These are phyloP conservation scores for Chironomus striatipennis DNA, from an alignment of 1,140 invertebrate genomes.

Conservation along the genomic window DNA sequence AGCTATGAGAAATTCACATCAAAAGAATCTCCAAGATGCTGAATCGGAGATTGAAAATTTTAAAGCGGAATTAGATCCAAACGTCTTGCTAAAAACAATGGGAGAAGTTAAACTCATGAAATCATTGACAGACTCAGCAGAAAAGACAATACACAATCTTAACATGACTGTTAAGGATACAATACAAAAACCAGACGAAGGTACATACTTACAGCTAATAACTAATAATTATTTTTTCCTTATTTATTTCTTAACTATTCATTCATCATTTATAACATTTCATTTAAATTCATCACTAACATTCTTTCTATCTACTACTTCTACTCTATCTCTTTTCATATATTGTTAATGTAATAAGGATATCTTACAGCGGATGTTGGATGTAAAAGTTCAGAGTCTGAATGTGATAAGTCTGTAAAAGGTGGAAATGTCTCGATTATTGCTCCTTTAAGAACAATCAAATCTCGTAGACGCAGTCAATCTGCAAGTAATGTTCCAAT, in stretches of 20 bases:
- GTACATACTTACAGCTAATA: not conserved
- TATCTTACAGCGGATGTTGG: slow-evolving; percentile 11
- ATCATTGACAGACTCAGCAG: not conserved
- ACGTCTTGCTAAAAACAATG: not conserved
- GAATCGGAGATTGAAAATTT: not conserved
- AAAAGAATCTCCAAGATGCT: not conserved
- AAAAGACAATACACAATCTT: not conserved
- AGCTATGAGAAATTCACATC: not conserved
- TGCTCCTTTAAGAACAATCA: not conserved
- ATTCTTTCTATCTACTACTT: not conserved
- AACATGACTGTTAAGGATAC: not conserved
- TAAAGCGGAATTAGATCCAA: not conserved
- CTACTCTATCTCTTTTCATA: not conserved
- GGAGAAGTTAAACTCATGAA: not conserved
- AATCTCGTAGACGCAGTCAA: not conserved
- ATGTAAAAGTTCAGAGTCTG: not conserved
- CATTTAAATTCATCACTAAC: not conserved
- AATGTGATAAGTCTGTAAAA: not conserved
- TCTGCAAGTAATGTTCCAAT: not conserved
- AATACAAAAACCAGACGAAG: not conserved
- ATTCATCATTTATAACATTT: not conserved
- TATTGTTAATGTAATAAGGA: not conserved
- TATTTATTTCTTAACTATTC: not conserved
- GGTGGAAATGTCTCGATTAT: not conserved
- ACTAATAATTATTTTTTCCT: too few relatives aligned